Conservation (phyloP, 2,113 vertebrate genomes). For the Mormoops blainvillei region DNA sequence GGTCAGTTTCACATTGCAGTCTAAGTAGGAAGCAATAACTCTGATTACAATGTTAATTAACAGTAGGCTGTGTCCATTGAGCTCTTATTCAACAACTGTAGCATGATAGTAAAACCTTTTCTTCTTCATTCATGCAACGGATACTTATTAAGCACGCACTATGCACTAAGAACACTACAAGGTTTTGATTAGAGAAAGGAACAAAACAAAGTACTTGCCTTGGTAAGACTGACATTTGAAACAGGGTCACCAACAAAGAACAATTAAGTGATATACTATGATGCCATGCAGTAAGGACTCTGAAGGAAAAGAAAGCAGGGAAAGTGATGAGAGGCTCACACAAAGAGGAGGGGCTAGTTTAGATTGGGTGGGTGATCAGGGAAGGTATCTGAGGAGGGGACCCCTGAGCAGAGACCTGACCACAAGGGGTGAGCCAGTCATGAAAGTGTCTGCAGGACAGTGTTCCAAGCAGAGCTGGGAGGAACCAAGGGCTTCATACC, state of each 20-base stretch:
- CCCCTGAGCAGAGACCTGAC: not conserved
- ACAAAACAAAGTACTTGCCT: not conserved
- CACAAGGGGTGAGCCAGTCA: not conserved
- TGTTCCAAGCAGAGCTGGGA: not conserved
- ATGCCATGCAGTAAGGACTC: not conserved
- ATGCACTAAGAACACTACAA: not conserved
- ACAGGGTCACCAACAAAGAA: not conserved
- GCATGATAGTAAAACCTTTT: not conserved
- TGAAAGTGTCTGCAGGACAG: not conserved
- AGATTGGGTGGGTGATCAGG: not conserved
- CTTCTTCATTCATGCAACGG: not conserved
- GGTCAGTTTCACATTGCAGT: not conserved
- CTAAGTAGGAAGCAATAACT: not conserved
- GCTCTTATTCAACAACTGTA: not conserved
- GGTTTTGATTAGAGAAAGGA: not conserved
- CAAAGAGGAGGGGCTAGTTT: not conserved
- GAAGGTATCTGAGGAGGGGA: not conserved
- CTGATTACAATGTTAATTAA: not conserved
- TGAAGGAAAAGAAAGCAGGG: not conserved
- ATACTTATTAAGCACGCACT: not conserved
- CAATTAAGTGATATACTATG: not conserved
- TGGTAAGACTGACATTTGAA: not conserved
- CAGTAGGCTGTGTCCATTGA: not conserved
- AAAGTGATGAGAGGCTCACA: not conserved
- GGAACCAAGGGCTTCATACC: not conserved